Evolutionary conservation across 2,113 vertebrate genomes (phyloP).

Genomic region (Rhinichthys klamathensis): DNA sequence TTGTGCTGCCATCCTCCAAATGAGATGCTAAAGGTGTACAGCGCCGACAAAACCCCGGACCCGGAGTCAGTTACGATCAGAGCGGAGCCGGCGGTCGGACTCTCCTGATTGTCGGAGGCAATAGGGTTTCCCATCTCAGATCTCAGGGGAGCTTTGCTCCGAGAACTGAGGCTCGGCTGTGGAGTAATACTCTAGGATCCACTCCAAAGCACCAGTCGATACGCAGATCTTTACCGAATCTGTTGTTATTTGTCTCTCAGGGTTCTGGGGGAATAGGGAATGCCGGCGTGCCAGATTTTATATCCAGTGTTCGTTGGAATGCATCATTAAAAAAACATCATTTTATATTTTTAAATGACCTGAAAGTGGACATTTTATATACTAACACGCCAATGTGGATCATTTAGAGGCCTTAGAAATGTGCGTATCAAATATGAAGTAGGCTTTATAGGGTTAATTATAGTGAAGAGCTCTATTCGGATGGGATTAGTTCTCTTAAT

Average conservation of each 20-base stretch:
- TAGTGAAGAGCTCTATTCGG: neutral
- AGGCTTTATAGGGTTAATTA: neutral
- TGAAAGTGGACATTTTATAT: no score
- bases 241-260: slow-evolving; percentile 22
- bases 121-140: slow-evolving; percentile 49
- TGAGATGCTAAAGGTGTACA: slow-evolving; percentile 24
- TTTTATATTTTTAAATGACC: no score
- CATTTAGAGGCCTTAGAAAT: neutral
- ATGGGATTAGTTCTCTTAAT: neutral
- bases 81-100: neutral
- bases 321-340: neutral
- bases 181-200: neutral
- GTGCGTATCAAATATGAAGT: neutral
- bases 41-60: slow-evolving; percentile 39
- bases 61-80: slow-evolving; percentile 65
- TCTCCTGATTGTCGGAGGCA: neutral
- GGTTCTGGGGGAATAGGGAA: neutral
- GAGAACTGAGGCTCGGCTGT: slow-evolving; percentile 53
- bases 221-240: slow-evolving; percentile 31
- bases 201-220: slow-evolving; percentile 26
- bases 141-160: slow-evolving; percentile 59
- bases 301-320: neutral
- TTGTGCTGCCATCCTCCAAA: slow-evolving; percentile 55
- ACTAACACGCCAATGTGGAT: neutral
- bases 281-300: neutral